Evolutionary conservation across 2,797 vertebrate species (phyloP).

Genomic region (Rhinatrema bivittatum): DNA sequence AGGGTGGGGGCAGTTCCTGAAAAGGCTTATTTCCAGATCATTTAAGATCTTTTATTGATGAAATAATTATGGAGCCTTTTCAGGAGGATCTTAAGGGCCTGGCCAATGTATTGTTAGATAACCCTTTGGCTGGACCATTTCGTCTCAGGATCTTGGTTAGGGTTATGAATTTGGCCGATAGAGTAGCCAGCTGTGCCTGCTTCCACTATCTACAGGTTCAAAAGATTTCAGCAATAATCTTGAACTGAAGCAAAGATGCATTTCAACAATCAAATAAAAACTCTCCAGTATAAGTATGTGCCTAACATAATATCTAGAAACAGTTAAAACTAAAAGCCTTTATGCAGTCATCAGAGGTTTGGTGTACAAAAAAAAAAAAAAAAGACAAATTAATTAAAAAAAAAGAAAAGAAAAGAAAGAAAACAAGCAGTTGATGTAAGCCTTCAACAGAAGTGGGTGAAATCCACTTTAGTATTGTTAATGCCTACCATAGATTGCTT

Average conservation of each 20-base stretch:
- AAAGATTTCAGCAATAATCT: not conserved
- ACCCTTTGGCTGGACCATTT: too few species aligned
- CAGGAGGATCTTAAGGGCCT: too few species aligned
- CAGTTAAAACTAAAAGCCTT: slow-evolving; percentile 7
- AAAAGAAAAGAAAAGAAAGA: slow-evolving; percentile 16
- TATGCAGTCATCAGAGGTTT: slow-evolving; percentile 23
- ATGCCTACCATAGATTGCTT: not conserved
- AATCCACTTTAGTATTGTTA: slow-evolving; percentile 10
- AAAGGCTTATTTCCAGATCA: too few species aligned
- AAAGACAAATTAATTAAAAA: too few species aligned
- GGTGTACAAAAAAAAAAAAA: slow-evolving; percentile 15
- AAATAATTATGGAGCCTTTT: too few species aligned
- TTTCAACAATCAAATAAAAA: not conserved
- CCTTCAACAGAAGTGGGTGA: slow-evolving; percentile 9
- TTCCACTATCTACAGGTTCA: not conserved
- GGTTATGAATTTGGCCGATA: too few species aligned
- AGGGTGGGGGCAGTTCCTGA: too few species aligned
- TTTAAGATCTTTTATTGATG: too few species aligned
- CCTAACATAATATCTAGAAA: not conserved
- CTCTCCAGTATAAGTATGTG: not conserved
- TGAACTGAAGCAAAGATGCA: not conserved
- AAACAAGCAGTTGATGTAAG: slow-evolving; percentile 18
- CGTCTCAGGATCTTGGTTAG: too few species aligned
- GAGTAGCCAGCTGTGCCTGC: too few species aligned
- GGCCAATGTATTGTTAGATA: too few species aligned